Conservation (phyloP, 2,888 invertebrate genomes). For the Hydraecia micacea region DNA sequence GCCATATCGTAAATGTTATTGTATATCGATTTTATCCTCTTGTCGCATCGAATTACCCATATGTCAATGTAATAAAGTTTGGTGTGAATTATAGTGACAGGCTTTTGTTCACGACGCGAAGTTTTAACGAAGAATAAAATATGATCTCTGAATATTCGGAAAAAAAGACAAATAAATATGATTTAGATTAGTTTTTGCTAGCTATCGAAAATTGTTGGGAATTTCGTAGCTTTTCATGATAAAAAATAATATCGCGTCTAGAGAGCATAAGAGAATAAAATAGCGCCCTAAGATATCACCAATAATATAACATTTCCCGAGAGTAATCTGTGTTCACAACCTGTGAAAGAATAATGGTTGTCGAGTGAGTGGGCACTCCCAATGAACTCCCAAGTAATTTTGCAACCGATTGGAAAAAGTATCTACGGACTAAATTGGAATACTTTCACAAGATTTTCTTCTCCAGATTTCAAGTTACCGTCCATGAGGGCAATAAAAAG, state of each 20-base stretch:
- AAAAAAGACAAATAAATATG: slow-evolving; percentile 26
- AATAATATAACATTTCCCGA: slow-evolving; percentile 62
- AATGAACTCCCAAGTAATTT: slow-evolving; percentile 75
- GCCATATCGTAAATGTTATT: slow-evolving; percentile 43
- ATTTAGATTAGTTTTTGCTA: slow-evolving; percentile 25
- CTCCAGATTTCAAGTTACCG: slow-evolving; percentile 49
- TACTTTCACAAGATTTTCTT: slow-evolving; percentile 67
- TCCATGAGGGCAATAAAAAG: slow-evolving; percentile 49
- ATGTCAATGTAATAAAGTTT: slow-evolving; percentile 61
- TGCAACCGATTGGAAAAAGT: slow-evolving; percentile 77
- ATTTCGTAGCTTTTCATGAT: background rate
- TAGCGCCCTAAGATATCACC: slow-evolving; percentile 48
- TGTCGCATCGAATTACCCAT: slow-evolving; percentile 40
- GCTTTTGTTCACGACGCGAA: slow-evolving; percentile 42
- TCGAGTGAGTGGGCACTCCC: slow-evolving; percentile 71
- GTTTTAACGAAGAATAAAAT: slow-evolving; percentile 52
- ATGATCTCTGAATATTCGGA: slow-evolving; percentile 21
- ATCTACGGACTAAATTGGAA: slow-evolving; percentile 68
- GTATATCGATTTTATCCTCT: slow-evolving; percentile 37
- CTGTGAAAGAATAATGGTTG: slow-evolving; percentile 80
- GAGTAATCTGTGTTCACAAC: slow-evolving; percentile 75
- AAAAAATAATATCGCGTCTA: slow-evolving; percentile 31
- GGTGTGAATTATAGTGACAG: slow-evolving; percentile 65
- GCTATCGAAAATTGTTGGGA: background rate
- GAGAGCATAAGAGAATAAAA: slow-evolving; percentile 28